phyloP scores from a whole-genome alignment of 2,888 invertebrate genomes.

The Phaedon cochleariae region DNA sequence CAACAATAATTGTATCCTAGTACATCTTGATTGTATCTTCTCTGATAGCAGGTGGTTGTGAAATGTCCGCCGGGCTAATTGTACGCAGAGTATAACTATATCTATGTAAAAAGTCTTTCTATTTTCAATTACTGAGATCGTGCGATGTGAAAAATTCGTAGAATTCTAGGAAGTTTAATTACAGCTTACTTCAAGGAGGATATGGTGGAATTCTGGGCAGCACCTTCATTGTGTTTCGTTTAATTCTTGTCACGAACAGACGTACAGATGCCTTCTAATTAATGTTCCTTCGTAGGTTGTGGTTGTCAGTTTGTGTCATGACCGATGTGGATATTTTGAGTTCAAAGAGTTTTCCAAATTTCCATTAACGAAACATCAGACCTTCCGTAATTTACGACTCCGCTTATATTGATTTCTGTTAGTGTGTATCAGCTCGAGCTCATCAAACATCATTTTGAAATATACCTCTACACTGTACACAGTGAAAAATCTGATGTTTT shows the following conservation, averaged over 20 bases:
- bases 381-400: not conserved
- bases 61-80: no score
- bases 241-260: conserved; percentile 34
- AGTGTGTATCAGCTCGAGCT: no score
- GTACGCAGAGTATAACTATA: no score
- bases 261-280: conserved; percentile 27
- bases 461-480: no score
- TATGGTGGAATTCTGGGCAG: conserved; percentile 6
- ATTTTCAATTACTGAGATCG: not conserved
- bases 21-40: no score
- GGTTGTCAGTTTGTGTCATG: conserved; percentile 14
- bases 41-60: no score
- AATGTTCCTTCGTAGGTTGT: conserved; percentile 10
- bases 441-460: no score
- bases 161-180: conserved; percentile 1
- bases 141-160: not conserved
- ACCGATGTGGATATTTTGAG: not conserved
- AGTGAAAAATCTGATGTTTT: no score
- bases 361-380: not conserved
- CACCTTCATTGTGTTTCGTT: conserved; percentile 12
- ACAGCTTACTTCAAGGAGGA: not conserved
- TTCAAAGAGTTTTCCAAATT: not conserved
- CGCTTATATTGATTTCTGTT: no score
- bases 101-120: not conserved
- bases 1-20: no score